Evolutionary conservation across 2,888 invertebrate species (phyloP).

Genomic region (Limenitis camilla): DNA sequence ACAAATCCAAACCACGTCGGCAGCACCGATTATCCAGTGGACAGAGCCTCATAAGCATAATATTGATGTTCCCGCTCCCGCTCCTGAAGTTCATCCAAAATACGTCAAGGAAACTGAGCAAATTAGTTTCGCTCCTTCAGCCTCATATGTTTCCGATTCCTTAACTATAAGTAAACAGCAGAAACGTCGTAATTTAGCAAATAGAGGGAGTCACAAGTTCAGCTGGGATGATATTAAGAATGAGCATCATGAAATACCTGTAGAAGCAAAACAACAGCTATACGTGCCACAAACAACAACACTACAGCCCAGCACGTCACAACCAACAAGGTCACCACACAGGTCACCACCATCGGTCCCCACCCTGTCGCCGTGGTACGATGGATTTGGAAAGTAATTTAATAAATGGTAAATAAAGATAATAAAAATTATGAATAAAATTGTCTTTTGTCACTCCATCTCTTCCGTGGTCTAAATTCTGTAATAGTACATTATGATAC

Average conservation of each 20-base stretch:
- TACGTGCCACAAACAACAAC: neutral
- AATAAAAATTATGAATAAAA: neutral
- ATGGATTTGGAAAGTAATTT: slow-evolving; percentile 39
- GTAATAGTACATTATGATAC: too few species aligned
- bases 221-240: slow-evolving; percentile 28
- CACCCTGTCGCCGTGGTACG: slow-evolving; percentile 44
- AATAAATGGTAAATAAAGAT: neutral
- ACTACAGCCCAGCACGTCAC: neutral
- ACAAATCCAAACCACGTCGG: neutral
- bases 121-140: slow-evolving; percentile 8
- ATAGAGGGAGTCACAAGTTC: slow-evolving; percentile 39
- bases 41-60: neutral
- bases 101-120: neutral
- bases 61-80: neutral
- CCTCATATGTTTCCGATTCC: slow-evolving; percentile 13
- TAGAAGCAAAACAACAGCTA: neutral
- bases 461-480: too few species aligned
- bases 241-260: slow-evolving; percentile 1
- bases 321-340: neutral
- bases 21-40: neutral
- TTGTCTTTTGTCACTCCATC: neutral
- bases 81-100: neutral
- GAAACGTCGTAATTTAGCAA: slow-evolving; percentile 5
- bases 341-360: slow-evolving; percentile 34
- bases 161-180: slow-evolving; percentile 2